Percentiles rank a stretch among this genome's conserved stretches.
Conservation (phyloP, 2,797 vertebrate genomes). For the Pseudocheirus occidentalis region DNA sequence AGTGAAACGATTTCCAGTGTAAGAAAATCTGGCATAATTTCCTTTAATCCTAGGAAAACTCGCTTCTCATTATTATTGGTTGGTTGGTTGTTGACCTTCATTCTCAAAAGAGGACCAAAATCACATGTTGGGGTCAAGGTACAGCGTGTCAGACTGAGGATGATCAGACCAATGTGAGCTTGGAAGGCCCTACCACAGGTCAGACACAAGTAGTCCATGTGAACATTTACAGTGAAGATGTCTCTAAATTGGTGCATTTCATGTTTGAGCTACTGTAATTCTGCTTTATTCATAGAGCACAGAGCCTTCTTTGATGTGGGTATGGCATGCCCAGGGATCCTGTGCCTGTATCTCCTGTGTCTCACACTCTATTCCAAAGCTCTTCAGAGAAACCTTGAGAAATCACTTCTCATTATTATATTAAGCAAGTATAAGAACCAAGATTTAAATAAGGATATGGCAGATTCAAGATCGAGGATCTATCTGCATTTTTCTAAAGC, state of each 20-base stretch:
- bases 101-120: background rate
- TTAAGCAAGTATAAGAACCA: background rate
- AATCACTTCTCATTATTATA: background rate
- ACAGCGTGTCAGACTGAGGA: background rate
- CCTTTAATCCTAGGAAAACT: background rate
- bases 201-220: background rate
- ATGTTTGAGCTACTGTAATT: background rate
- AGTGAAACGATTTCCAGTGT: background rate
- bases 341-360: background rate
- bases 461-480: slow-evolving; percentile 5
- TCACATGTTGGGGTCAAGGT: background rate
- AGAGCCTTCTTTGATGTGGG: background rate
- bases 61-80: background rate
- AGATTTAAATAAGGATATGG: background rate
- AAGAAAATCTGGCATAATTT: background rate
- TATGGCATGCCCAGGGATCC: background rate
- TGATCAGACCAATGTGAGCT: background rate
- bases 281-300: background rate
- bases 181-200: background rate
- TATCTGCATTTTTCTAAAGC: background rate
- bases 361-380: background rate
- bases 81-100: background rate
- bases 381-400: background rate
- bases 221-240: background rate
- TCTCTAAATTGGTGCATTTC: background rate